Percentiles rank a stretch among this genome's conserved stretches.
Conservation (phyloP, 2,797 vertebrate genomes). For the Paratrypauchen microcephalus region DNA sequence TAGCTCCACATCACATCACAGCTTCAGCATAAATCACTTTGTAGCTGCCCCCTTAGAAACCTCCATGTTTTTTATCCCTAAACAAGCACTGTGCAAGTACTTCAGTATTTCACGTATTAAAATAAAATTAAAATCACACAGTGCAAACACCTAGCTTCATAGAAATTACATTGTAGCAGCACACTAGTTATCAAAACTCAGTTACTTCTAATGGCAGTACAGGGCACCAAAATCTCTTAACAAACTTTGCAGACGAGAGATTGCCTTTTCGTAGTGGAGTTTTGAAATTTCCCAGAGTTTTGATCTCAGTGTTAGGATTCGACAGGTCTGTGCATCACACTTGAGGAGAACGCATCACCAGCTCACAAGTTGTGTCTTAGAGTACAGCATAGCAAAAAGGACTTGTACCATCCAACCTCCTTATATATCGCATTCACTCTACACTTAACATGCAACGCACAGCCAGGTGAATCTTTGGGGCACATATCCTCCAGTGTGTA, state of each 20-base stretch:
- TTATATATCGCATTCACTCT: conserved; percentile 23
- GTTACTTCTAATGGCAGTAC: conserved; percentile 20
- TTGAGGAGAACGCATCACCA: conserved; percentile 74
- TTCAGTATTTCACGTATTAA: conserved; percentile 31
- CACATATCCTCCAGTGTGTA: conserved; percentile 76
- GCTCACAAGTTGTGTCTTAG: conserved; percentile 77
- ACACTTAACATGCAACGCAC: conserved; percentile 34
- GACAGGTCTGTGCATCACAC: conserved; percentile 55
- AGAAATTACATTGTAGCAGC: conserved; percentile 29
- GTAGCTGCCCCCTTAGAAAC: conserved; percentile 55
- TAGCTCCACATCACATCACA: conserved; percentile 54
- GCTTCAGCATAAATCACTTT: conserved; percentile 56
- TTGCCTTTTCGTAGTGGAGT: conserved; percentile 46
- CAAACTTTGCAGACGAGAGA: conserved; percentile 23
- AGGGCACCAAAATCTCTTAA: conserved; percentile 53
- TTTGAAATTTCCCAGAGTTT: conserved; percentile 52
- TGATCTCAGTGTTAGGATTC: conserved; percentile 57
- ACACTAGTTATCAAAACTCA: conserved; percentile 26
- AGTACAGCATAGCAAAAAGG: conserved; percentile 76
- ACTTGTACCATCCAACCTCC: conserved; percentile 58
- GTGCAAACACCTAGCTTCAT: conserved; percentile 31
- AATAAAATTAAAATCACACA: conserved; percentile 1
- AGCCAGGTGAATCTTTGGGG: conserved; percentile 63
- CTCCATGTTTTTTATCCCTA: conserved; percentile 42
- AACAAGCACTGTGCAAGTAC: conserved; percentile 27